phyloP scores from a whole-genome alignment of 2,888 invertebrate species.

The Dryococelus australis region DNA sequence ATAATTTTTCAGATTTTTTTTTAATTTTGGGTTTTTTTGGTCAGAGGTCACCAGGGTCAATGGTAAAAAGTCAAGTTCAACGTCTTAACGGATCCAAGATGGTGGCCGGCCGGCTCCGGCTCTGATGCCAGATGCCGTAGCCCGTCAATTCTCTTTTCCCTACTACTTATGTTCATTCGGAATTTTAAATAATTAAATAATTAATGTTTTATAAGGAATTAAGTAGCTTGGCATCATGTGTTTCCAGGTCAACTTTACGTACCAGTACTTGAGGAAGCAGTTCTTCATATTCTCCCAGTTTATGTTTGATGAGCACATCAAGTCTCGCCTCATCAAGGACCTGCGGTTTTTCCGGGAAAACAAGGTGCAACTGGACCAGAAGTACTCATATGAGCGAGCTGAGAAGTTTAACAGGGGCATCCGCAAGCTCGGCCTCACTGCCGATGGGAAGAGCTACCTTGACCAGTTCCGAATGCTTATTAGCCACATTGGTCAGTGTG shows the following conservation, averaged over 20 bases:
- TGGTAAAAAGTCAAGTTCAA: too few relatives aligned
- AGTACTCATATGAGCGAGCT: slow-evolving; percentile 87
- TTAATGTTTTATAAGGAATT: too few relatives aligned
- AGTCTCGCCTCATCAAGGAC: slow-evolving; percentile 91
- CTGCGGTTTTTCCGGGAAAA: slow-evolving; percentile 82
- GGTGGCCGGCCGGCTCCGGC: too few relatives aligned
- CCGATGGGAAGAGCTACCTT: slow-evolving; percentile 85
- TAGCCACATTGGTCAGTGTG: slow-evolving; percentile 82
- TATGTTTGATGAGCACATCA: slow-evolving; percentile 97
- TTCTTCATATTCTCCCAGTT: slow-evolving; percentile 96
- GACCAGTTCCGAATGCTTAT: slow-evolving; percentile 93
- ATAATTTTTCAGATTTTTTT: too few relatives aligned
- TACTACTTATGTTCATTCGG: too few relatives aligned
- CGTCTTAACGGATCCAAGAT: too few relatives aligned
- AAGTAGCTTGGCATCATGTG: too few relatives aligned
- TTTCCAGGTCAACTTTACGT: slow-evolving; percentile 77
- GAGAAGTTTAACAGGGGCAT: slow-evolving; percentile 94
- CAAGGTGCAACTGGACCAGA: slow-evolving; percentile 69
- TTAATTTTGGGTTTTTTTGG: too few relatives aligned
- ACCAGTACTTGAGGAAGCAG: slow-evolving; percentile 92
- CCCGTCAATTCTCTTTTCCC: too few relatives aligned
- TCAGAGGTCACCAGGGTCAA: too few relatives aligned
- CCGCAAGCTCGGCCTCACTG: slow-evolving; percentile 81
- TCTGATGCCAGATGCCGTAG: too few relatives aligned
- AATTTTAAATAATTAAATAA: too few relatives aligned